Evolutionary conservation across 2,888 invertebrate species (phyloP).

Genomic region (Gandaritis pyraliata): DNA sequence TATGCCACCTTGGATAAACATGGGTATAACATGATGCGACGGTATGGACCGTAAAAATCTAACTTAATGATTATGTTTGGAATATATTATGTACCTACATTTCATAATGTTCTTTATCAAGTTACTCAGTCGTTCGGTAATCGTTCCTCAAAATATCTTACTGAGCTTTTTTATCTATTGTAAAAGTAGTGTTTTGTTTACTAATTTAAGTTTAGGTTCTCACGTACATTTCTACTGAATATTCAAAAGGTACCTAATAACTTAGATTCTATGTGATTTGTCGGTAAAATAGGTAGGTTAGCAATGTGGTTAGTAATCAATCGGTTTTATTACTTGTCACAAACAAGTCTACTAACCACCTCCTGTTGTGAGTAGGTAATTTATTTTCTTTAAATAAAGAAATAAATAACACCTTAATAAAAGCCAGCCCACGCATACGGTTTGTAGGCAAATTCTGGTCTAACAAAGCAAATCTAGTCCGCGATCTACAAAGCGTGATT

Average conservation of each 20-base stretch:
- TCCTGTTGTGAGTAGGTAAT: neutral
- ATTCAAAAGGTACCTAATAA: too few species aligned
- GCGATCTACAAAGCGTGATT: constrained; percentile 6
- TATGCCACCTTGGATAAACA: constrained; percentile 20
- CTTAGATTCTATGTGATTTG: too few species aligned
- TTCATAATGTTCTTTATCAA: constrained; percentile 9
- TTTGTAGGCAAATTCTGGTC: constrained; percentile 2
- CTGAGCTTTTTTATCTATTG: too few species aligned
- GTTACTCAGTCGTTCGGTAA: constrained; percentile 1
- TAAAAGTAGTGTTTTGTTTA: too few species aligned
- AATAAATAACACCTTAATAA: neutral
- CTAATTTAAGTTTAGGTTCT: too few species aligned
- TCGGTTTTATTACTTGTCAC: neutral
- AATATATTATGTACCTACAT: constrained; percentile 6
- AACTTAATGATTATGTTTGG: constrained; percentile 24
- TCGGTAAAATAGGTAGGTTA: too few species aligned
- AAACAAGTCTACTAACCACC: neutral
- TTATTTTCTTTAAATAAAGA: constrained; percentile 1
- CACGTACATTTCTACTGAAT: too few species aligned
- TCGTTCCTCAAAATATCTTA: too few species aligned
- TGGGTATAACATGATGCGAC: constrained; percentile 12
- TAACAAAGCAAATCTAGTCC: constrained; percentile 16
- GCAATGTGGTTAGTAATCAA: too few species aligned
- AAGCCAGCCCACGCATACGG: constrained; percentile 8
- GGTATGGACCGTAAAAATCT: constrained; percentile 21